phyloP scores from a whole-genome alignment of 2,113 vertebrate species.

The Gobius niger region DNA sequence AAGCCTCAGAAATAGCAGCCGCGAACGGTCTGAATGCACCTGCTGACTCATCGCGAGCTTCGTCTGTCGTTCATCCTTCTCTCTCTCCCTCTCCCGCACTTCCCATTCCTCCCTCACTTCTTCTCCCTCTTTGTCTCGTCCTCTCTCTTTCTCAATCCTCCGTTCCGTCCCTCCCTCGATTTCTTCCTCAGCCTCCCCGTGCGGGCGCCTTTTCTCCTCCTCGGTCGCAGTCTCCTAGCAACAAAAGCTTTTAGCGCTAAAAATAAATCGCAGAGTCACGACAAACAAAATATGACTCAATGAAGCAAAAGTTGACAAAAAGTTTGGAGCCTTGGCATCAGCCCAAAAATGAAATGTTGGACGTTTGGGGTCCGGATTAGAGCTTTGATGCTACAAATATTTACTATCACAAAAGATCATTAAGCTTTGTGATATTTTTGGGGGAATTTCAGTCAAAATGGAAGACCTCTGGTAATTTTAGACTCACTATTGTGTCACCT shows the following conservation, averaged over 20 bases:
- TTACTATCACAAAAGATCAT: too few relatives aligned
- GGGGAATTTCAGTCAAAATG: too few relatives aligned
- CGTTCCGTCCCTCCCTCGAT: slow-evolving; percentile 36
- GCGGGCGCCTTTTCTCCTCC: slow-evolving; percentile 33
- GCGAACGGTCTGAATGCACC: slow-evolving; percentile 44
- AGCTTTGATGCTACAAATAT: too few relatives aligned
- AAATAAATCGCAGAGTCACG: slow-evolving; percentile 73
- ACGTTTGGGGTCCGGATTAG: slow-evolving; percentile 11
- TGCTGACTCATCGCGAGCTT: slow-evolving; percentile 72
- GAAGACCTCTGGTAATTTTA: too few relatives aligned
- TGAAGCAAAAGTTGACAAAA: slow-evolving; percentile 51
- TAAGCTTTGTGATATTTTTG: too few relatives aligned
- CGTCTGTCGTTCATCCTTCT: slow-evolving; percentile 67
- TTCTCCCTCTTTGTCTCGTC: not conserved
- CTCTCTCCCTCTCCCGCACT: not conserved
- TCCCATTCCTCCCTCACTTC: not conserved
- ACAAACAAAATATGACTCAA: slow-evolving; percentile 69
- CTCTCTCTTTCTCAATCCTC: slow-evolving; percentile 26
- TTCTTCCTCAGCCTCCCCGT: slow-evolving; percentile 7
- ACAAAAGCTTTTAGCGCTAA: slow-evolving; percentile 76
- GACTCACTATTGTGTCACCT: too few relatives aligned
- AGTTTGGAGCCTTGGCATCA: slow-evolving; percentile 25
- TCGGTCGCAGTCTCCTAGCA: slow-evolving; percentile 76
- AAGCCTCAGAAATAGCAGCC: slow-evolving; percentile 68
- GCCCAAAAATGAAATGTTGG: slow-evolving; percentile 27